These are phyloP conservation scores for Ganaspis brasiliensis DNA, from an alignment of 2,888 invertebrate species.

Conservation along the genomic window DNA sequence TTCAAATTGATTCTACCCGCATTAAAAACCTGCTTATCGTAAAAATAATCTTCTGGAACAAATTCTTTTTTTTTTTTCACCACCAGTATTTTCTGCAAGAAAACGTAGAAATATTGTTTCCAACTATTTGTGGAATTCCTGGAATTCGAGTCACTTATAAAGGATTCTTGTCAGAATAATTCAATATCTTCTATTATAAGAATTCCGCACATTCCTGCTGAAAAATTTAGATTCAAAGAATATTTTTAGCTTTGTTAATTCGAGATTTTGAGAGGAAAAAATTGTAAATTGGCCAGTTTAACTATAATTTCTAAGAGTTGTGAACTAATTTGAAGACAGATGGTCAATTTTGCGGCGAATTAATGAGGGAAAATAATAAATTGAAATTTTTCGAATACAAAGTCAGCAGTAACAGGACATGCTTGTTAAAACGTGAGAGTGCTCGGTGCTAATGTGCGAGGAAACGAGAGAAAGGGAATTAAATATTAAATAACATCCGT, in stretches of 20 bases:
- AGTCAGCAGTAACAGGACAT: slow-evolving; percentile 10
- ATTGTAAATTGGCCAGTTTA: too few relatives aligned
- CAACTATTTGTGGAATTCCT: slow-evolving; percentile 5
- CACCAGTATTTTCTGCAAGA: neutral
- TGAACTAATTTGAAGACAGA: neutral
- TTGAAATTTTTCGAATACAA: slow-evolving; percentile 8
- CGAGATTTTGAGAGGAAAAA: neutral
- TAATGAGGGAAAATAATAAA: slow-evolving; percentile 10
- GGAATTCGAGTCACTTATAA: slow-evolving; percentile 9
- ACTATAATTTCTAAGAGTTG: too few relatives aligned
- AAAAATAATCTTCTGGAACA: too few relatives aligned
- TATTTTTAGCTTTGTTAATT: neutral
- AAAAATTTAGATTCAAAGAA: neutral
- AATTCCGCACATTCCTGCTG: slow-evolving; percentile 4
- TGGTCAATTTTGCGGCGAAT: neutral
- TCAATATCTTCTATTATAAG: slow-evolving; percentile 4
- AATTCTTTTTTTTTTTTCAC: too few relatives aligned
- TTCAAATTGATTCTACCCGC: too few relatives aligned
- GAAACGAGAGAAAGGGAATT: slow-evolving; percentile 10
- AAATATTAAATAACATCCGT: slow-evolving; percentile 35
- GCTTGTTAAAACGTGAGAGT: slow-evolving; percentile 27
- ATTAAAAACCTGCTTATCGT: too few relatives aligned
- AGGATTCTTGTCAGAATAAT: slow-evolving; percentile 21
- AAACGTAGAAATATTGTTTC: neutral
- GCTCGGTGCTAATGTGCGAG: neutral